phyloP scores from a whole-genome alignment of 2,888 invertebrate genomes.

The Allolobophora icterica region DNA sequence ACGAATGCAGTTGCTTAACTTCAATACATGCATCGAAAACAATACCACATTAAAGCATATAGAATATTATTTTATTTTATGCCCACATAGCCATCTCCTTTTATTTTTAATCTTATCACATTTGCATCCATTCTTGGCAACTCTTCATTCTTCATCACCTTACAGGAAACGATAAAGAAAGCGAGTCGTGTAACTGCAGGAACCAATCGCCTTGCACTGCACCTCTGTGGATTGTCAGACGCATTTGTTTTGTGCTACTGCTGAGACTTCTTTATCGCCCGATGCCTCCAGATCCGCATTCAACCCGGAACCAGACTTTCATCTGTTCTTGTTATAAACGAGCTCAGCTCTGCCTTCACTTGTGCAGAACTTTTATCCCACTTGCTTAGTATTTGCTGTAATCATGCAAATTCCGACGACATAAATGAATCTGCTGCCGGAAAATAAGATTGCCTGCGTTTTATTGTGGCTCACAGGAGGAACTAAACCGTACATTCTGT shows the following conservation, averaged over 20 bases:
- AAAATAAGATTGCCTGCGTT: not conserved
- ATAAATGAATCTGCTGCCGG: not conserved
- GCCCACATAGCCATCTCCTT: not conserved
- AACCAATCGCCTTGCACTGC: not conserved
- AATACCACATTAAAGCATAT: too few species aligned
- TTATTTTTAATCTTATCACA: not conserved
- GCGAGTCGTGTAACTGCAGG: not conserved
- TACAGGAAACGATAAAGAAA: not conserved
- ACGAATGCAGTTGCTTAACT: too few species aligned
- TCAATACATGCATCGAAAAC: too few species aligned
- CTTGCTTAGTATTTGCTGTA: not conserved
- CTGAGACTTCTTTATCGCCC: not conserved
- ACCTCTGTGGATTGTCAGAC: not conserved
- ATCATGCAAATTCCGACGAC: conserved; percentile 17
- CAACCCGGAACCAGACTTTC: not conserved
- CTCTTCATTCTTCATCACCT: not conserved
- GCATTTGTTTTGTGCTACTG: not conserved
- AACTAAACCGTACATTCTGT: conserved; percentile 37
- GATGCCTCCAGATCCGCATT: not conserved
- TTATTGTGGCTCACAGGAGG: conserved; percentile 1
- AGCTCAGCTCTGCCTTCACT: not conserved
- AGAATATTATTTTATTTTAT: too few species aligned
- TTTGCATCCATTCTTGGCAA: not conserved
- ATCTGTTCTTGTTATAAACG: not conserved
- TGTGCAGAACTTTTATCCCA: not conserved